Evolutionary conservation across 2,113 vertebrate genomes (phyloP), one percentile per base, ranked within the genome.

Genomic region (Poeciliopsis retropinna): DNA sequence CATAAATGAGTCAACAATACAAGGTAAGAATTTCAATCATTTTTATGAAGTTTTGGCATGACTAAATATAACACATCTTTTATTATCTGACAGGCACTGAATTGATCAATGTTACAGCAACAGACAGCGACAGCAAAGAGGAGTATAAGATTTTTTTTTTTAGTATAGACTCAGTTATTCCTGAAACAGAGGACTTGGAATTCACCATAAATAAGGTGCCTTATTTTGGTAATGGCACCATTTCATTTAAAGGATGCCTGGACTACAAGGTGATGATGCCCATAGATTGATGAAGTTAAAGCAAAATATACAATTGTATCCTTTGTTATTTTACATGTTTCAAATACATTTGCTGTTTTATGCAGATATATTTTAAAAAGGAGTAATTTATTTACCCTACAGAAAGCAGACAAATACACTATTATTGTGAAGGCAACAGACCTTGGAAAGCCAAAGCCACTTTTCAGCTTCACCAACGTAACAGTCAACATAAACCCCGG

Each of bases 231-330:
- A 60, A 2, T n/a, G 92, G 86, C 60, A 66, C 0, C 1, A 87
- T 95, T 66, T 86, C 65, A 57, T 94, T 95, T 41, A 90, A 82
- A 61, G 94, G 94, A 5, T 95, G 94, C 72, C 73, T 95, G 78
- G 84, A 94, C 67, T 82, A 92, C 65, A 88, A 93, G 90, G 94
- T 95, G 66, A 86, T 78, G 70, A 22, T 47, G 17, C 22, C 17
- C 6, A 30, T 67, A 29, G 17, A 11, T 31, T 60, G 11, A 51
- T 27, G 51, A 27, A 17, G 29, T 17, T 10, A 60, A 17, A 60
- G 1, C 25, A 1, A 73, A 74, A 57, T 41, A 12, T n/a, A 44
- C 68, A 0, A 65, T n/a, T n/a, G 22, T 47, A 70, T 66, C 14
- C 39, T 64, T 63, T 13, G 3, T 11, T 1, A 19, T 62, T 17